These are phyloP conservation scores for Leptosomus discolor DNA, from an alignment of 2,113 vertebrate species.

Conservation along the genomic window DNA sequence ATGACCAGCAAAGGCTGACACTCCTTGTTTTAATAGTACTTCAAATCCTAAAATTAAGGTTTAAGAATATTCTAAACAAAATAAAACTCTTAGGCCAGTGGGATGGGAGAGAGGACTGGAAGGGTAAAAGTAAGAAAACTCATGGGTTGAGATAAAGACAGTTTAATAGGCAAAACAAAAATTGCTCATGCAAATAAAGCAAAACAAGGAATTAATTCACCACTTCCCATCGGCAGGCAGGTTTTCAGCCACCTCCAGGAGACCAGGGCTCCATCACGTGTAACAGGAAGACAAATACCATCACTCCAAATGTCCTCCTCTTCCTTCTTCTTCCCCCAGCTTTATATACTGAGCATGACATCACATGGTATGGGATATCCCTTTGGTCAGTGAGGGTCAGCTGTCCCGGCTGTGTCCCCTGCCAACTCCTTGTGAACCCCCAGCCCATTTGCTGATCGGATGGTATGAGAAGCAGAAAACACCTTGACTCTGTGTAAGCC, in stretches of 20 bases:
- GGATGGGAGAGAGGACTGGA: neutral
- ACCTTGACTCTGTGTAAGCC: neutral
- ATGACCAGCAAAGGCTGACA: neutral
- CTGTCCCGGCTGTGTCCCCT: neutral
- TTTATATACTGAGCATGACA: neutral
- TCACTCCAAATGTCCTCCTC: accelerated
- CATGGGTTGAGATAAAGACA: neutral
- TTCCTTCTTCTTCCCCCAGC: neutral
- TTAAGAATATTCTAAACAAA: neutral
- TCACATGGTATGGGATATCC: accelerated
- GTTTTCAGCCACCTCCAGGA: neutral
- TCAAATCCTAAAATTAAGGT: neutral
- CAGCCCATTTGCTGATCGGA: accelerated
- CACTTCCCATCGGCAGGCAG: neutral
- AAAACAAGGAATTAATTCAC: neutral
- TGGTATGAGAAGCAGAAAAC: neutral
- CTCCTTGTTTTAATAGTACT: neutral
- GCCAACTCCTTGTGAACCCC: neutral
- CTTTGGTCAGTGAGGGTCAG: neutral
- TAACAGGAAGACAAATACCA: neutral
- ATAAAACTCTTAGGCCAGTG: neutral
- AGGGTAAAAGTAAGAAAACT: neutral
- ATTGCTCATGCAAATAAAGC: accelerated
- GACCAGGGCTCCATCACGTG: too few species aligned
- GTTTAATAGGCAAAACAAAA: neutral